phyloP scores from a whole-genome alignment of 2,797 vertebrate genomes.

The Danio kyathit region DNA sequence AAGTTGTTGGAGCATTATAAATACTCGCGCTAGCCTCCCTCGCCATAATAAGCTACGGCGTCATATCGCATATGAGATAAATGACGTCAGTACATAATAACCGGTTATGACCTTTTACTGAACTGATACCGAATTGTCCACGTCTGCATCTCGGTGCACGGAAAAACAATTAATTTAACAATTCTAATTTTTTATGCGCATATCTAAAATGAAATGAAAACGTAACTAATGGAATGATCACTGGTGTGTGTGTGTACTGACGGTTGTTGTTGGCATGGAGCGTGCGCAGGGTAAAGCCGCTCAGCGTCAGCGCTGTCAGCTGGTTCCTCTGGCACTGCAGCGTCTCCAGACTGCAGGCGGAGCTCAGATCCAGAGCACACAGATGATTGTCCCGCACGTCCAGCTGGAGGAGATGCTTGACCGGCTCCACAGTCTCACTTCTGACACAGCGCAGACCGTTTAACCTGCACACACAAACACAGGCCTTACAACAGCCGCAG shows the following conservation, averaged over 20 bases:
- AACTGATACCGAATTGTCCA: too few relatives aligned
- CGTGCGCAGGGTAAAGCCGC: conserved; percentile 89
- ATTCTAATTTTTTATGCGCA: too few relatives aligned
- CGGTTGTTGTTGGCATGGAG: conserved; percentile 88
- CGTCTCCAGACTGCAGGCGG: conserved; percentile 88
- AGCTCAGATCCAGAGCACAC: conserved; percentile 87
- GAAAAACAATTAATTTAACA: too few relatives aligned
- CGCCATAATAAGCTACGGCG: too few relatives aligned
- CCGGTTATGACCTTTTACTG: too few relatives aligned
- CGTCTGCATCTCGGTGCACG: too few relatives aligned
- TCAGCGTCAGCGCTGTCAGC: conserved; percentile 87
- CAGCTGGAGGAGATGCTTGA: conserved; percentile 88
- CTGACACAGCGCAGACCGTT: conserved; percentile 84
- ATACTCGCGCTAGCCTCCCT: too few relatives aligned
- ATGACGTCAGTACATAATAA: too few relatives aligned
- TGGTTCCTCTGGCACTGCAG: conserved; percentile 93
- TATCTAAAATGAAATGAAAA: too few relatives aligned
- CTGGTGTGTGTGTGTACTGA: conserved; percentile 72
- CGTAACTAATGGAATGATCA: too few relatives aligned
- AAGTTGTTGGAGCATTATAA: too few relatives aligned
- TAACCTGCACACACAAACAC: conserved; percentile 75
- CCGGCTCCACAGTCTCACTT: conserved; percentile 80
- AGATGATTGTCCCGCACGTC: conserved; percentile 93
- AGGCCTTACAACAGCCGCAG: not conserved
- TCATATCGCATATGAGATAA: too few relatives aligned